Evolutionary conservation across 2,888 invertebrate species (phyloP), one percentile per base, ranked within the genome.

Genomic region (Scelioninae gen. 2): DNA sequence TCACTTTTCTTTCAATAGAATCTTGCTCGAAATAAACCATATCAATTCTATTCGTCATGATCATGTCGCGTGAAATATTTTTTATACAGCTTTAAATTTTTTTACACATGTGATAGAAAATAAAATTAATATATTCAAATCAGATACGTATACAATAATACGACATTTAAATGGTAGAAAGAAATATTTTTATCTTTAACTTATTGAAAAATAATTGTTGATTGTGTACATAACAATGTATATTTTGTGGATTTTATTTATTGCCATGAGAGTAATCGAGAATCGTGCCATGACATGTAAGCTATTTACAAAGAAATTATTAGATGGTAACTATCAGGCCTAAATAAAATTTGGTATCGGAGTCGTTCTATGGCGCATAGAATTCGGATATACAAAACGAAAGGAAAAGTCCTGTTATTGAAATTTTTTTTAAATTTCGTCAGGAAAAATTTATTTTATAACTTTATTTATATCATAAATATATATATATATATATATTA

Each of bases 21-120:
- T 43, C 31, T 52, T 53, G 53, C 60, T 53, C 52, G 53, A 53
- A 67, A 46, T 46, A 33, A 53, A 52, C 45, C 46, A 50, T 18
- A 60, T 69, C 68, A 69, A 69, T 69, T 69, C 45, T 28, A 60
- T 53, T 45, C 11, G 45, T 60, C 53, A 60, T 68, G 22, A 41
- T 45, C 52, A 60, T 15, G 53, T 45, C 37, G 45, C 52, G 52
- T 60, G 46, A 31, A 53, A 41, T 69, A 60, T 60, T 60, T 69
- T 52, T 69, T 69, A 60, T 69, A 68, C 43, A 18, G 25, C 15
- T 68, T 68, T 10, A 25, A 50, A 25, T 39, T 61, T 39, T 22
- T 37, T 61, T 50, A 50, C 2, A 39, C 53, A 16, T 16, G 41
- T 41, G 48, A 61, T 28, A 25, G 22, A 60, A 46, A 16, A 35